phyloP scores from a whole-genome alignment of 1,140 invertebrate species.

The Gryon sp. region DNA sequence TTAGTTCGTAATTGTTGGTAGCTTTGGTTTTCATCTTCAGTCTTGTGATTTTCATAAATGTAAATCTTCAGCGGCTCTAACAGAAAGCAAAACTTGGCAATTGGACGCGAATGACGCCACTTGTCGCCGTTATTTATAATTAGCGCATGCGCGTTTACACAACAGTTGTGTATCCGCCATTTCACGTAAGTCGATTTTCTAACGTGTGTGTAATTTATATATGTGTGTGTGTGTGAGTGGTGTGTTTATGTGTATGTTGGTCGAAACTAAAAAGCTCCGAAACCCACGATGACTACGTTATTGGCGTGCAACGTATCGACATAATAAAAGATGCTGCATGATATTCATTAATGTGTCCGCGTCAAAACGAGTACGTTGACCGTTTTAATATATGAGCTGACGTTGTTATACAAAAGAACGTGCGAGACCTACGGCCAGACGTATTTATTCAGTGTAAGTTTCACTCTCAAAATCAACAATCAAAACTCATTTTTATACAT shows the following conservation, averaged over 20 bases:
- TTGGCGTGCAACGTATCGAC: conserved; percentile 57
- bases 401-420: no score
- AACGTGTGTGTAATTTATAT: no score
- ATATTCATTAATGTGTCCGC: conserved; percentile 63
- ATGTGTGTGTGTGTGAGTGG: no score
- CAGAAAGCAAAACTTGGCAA: conserved; percentile 5
- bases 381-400: conserved; percentile 65
- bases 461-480: conserved; percentile 12
- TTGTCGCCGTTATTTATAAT: conserved; percentile 71
- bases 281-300: conserved; percentile 75
- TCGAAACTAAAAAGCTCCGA: conserved; percentile 62
- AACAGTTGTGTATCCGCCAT: conserved; percentile 73
- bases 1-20: no score
- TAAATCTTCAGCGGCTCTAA: no score
- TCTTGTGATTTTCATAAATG: no score
- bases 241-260: conserved; percentile 71
- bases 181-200: conserved; percentile 78
- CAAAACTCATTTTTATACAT: no score
- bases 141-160: conserved; percentile 67
- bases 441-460: conserved; percentile 75
- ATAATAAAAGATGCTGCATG: conserved; percentile 71
- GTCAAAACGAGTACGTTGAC: conserved; percentile 24
- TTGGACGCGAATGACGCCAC: conserved; percentile 71
- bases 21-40: no score
- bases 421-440: no score